phyloP scores from a whole-genome alignment of 2,888 invertebrate genomes.

The Trisateles emortualis region DNA sequence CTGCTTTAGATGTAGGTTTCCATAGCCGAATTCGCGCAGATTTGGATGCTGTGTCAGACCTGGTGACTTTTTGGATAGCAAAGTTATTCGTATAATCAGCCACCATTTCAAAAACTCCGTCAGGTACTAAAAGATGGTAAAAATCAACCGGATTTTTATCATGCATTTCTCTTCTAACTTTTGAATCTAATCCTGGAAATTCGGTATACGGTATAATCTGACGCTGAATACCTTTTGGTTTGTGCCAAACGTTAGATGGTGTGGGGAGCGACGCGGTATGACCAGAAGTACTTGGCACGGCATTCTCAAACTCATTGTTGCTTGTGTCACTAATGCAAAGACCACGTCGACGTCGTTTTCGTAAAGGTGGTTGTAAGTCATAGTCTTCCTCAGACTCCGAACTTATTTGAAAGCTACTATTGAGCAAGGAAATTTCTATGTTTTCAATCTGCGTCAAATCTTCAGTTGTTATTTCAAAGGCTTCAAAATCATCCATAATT shows the following conservation, averaged over 20 bases:
- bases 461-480: slow-evolving; percentile 3
- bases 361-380: slow-evolving; percentile 8
- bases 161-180: slow-evolving; percentile 14
- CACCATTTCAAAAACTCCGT: slow-evolving; percentile 5
- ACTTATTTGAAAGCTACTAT: slow-evolving; percentile 13
- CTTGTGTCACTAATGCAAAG: slow-evolving; percentile 8
- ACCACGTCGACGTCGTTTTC: slow-evolving; percentile 13
- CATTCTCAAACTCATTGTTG: background rate
- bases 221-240: slow-evolving; percentile 25
- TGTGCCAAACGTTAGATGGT: slow-evolving; percentile 14
- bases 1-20: background rate
- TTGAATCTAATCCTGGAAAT: slow-evolving; percentile 20
- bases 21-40: slow-evolving; percentile 6
- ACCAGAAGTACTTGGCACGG: slow-evolving; percentile 11
- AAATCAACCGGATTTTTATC: slow-evolving; percentile 6
- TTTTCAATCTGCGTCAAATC: slow-evolving; percentile 7
- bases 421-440: slow-evolving; percentile 11
- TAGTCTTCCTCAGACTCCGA: slow-evolving; percentile 7
- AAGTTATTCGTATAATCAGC: slow-evolving; percentile 13
- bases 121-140: slow-evolving; percentile 15
- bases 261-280: slow-evolving; percentile 1
- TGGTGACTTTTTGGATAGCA: slow-evolving; percentile 7
- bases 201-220: slow-evolving; percentile 22
- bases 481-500: slow-evolving; percentile 3
- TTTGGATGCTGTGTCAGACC: slow-evolving; percentile 3